Base-by-base conservation (phyloP, 2,113 vertebrate species). In the Eurypyga helias region DNA sequence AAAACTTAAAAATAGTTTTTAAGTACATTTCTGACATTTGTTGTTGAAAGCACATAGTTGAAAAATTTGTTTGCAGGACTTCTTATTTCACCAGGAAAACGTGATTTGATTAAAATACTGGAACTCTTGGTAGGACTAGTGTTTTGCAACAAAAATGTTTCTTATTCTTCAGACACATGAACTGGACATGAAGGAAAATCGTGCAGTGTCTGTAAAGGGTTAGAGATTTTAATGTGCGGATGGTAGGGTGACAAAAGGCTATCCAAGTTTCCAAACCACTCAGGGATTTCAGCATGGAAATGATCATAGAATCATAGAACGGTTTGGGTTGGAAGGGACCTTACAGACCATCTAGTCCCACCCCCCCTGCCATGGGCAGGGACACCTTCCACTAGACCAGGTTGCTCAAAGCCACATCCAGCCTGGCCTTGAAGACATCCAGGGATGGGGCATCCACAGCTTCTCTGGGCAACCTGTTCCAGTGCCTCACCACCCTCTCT, bases 11-110 rank as follows among this genome's bases (percentile, higher is more conserved):
- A 80, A 70, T 90, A 41, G 38, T 46, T 79, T 90, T 91, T 81
- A 96, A 96, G 97, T 96, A 97, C 95, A 95, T 96, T 97, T 96
- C 96, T 96, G 92, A 83, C 76, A 94, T 97, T 97, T 96, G 96
- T 92, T 95, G 33, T 90, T 87, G 64, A 90, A 94, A 45, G 57
- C 12, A 45, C 7, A 2, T n/a, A 73, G 17, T 76, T 94, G 57
- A 78, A 86, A 36, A 81, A 52, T 8, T 80, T 80, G 11, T 81
- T 70, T 82, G 31, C 33, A 58, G 33, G 31, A 7, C 65, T 83
- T 82, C 55, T 65, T 72, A 38, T 73, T 87, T 60, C n/a, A 33
- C 29, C 54, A 48, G 38, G 45, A 72, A 61, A 58, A 54, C 67
- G n/a, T 58, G 29, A 16, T 65, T 76, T 70, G 34, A 49, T 29